Conservation (phyloP, 92 coral and sea anemone genomes). For the Bergia puertoricense region DNA sequence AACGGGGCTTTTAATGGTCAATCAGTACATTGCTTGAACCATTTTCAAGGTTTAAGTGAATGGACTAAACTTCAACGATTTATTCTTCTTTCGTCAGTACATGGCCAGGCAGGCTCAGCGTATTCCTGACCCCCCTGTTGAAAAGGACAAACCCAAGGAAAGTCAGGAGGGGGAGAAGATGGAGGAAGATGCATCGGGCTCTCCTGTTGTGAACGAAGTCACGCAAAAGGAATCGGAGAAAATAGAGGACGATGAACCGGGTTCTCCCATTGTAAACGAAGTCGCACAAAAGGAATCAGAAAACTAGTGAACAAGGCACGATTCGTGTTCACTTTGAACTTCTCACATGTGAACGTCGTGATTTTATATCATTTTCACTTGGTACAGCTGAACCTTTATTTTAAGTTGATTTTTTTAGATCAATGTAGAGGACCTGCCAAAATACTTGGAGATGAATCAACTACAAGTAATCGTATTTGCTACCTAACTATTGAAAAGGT, state of each 20-base stretch:
- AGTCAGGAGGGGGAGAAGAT: constrained; percentile 45
- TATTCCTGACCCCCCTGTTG: constrained; percentile 91
- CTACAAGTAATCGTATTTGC: too few relatives aligned
- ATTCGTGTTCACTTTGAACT: neutral
- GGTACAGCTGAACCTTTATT: too few relatives aligned
- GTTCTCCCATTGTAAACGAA: constrained; percentile 88
- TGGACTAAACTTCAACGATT: too few relatives aligned
- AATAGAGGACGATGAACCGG: constrained; percentile 55
- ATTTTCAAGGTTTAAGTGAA: neutral
- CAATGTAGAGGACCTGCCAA: neutral
- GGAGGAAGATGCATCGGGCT: constrained; percentile 66
- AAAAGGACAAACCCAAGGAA: constrained; percentile 53
- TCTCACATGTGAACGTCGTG: neutral
- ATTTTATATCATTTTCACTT: neutral
- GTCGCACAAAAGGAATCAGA: constrained; percentile 55
- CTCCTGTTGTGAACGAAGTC: constrained; percentile 78
- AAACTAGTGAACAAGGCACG: neutral
- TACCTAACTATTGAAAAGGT: too few relatives aligned
- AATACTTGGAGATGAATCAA: neutral
- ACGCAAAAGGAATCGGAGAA: constrained; percentile 23
- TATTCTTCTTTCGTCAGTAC: constrained; percentile 50
- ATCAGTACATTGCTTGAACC: too few relatives aligned
- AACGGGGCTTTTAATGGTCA: neutral
- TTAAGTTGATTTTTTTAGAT: neutral
- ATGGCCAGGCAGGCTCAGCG: constrained; percentile 57